Evolutionary conservation across 2,888 invertebrate genomes (phyloP).

Genomic region (Rosalia funebris): DNA sequence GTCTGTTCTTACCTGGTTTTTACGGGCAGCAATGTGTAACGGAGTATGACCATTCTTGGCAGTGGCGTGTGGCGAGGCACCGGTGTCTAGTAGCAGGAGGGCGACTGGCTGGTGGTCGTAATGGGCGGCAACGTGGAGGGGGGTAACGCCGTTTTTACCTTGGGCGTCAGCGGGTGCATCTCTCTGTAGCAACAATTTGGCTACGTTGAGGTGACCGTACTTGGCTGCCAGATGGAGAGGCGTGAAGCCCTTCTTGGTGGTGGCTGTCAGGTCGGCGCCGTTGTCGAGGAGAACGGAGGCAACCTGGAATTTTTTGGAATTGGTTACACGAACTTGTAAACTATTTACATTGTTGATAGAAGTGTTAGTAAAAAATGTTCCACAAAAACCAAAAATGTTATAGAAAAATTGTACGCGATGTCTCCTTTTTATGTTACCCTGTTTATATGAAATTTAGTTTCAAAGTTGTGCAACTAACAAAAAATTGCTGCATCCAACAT

Average conservation of each 20-base stretch:
- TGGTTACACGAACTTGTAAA: no score
- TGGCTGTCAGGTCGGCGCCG: conserved; percentile 86
- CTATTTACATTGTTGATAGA: no score
- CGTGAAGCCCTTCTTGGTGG: conserved; percentile 97
- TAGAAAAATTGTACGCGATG: no score
- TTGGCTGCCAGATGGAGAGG: conserved; percentile 97
- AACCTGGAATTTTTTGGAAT: conserved; percentile 72
- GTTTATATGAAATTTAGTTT: no score
- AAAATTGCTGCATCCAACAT: no score
- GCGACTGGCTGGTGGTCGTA: conserved; percentile 95
- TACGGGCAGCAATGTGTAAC: conserved; percentile 96
- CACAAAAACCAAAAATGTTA: no score
- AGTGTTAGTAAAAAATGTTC: no score
- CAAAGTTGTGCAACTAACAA: no score
- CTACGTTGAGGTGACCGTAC: conserved; percentile 93
- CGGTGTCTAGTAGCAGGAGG: conserved; percentile 87
- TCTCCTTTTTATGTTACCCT: no score
- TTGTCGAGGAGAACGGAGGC: conserved; percentile 90
- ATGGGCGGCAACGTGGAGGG: conserved; percentile 96
- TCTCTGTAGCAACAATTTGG: conserved; percentile 84
- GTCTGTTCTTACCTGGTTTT: conserved; percentile 82
- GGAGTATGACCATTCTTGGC: conserved; percentile 99
- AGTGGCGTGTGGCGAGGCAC: conserved; percentile 91
- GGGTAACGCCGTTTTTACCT: conserved; percentile 94
- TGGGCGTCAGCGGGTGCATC: conserved; percentile 87